phyloP scores from a whole-genome alignment of 2,888 invertebrate species.

The Phortica magna region DNA sequence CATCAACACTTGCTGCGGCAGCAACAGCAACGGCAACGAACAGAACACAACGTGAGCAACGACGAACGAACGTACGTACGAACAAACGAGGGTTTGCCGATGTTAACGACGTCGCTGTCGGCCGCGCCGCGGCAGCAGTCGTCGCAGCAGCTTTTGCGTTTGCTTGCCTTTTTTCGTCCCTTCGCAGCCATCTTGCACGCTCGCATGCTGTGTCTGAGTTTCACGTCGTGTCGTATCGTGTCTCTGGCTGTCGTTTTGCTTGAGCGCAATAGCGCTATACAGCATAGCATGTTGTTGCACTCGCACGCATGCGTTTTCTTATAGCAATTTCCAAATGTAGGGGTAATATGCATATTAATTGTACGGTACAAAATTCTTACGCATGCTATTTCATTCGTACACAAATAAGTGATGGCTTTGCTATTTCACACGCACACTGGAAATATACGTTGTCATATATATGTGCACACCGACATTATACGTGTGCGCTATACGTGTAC shows the following conservation, averaged over 20 bases:
- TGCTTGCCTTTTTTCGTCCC: neutral
- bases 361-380: neutral
- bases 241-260: constrained; percentile 51
- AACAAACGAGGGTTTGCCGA: neutral
- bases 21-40: constrained; percentile 48
- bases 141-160: too few relatives aligned
- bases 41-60: constrained; percentile 26
- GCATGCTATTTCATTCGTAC: constrained; percentile 38
- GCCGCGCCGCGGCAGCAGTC: neutral
- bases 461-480: constrained; percentile 59
- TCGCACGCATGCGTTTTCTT: constrained; percentile 26
- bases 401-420: neutral
- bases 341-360: constrained; percentile 43
- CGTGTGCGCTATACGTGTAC: constrained; percentile 39
- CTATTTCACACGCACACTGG: constrained; percentile 50
- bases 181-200: neutral
- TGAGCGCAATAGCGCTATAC: constrained; percentile 46
- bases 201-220: constrained; percentile 24
- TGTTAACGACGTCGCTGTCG: constrained; percentile 33
- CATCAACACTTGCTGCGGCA: constrained; percentile 19
- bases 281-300: constrained; percentile 12
- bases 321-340: constrained; percentile 56
- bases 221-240: constrained; percentile 32
- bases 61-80: neutral
- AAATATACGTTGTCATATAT: constrained; percentile 37